These are phyloP conservation scores for Platyrinchus mystaceus DNA, from an alignment of 2,797 vertebrate genomes.

Conservation along the genomic window DNA sequence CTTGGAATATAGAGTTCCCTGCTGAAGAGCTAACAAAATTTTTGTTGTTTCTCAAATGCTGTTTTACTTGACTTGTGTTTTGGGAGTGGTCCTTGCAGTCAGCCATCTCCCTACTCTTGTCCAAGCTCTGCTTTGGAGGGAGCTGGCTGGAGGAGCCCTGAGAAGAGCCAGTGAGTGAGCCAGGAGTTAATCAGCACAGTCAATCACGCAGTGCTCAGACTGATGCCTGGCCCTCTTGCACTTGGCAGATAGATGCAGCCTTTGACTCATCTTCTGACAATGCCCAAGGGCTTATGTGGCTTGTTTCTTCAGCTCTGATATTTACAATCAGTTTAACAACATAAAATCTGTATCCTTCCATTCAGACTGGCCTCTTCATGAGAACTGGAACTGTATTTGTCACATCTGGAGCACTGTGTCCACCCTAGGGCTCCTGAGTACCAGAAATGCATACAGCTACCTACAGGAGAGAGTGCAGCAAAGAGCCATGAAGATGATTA, in stretches of 20 bases:
- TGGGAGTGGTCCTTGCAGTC: background rate
- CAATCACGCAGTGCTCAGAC: background rate
- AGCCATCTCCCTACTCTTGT: rapidly evolving
- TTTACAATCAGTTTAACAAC: background rate
- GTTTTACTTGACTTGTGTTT: background rate
- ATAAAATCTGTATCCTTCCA: background rate
- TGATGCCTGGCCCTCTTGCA: background rate
- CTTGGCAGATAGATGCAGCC: background rate
- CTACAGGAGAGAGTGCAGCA: background rate
- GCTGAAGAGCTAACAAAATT: background rate
- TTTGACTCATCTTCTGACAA: background rate
- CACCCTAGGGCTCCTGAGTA: background rate
- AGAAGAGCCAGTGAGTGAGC: background rate
- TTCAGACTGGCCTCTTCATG: background rate
- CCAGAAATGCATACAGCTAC: background rate
- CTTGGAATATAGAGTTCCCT: background rate
- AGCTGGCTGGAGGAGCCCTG: background rate
- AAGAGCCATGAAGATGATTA: background rate
- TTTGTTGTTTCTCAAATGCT: background rate
- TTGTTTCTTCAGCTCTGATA: background rate
- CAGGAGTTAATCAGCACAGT: background rate
- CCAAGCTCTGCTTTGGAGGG: background rate
- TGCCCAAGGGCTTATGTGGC: background rate
- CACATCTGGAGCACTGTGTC: background rate
- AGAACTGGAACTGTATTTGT: background rate